These are phyloP conservation scores for Thereva unica DNA, from an alignment of 2,888 invertebrate genomes.

Conservation along the genomic window DNA sequence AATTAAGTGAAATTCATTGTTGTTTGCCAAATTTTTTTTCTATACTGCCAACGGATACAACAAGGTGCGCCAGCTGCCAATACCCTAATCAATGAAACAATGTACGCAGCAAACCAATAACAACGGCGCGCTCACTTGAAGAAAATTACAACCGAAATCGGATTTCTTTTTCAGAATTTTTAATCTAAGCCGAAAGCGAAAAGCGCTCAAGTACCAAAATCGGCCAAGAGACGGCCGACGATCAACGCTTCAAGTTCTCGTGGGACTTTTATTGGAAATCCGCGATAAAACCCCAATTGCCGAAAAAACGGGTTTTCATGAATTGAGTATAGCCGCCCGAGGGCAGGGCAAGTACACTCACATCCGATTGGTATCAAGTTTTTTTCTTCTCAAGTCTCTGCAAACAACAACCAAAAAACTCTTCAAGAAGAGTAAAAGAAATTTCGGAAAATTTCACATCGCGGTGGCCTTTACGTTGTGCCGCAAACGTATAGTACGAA, in stretches of 20 bases:
- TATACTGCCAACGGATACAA: too few species aligned
- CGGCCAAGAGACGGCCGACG: too few species aligned
- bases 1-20: too few species aligned
- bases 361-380: constrained; percentile 23
- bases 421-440: constrained; percentile 5
- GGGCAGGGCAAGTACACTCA: constrained; percentile 15
- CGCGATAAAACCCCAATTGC: constrained; percentile 21
- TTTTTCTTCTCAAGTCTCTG: constrained; percentile 16
- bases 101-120: too few species aligned
- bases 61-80: too few species aligned
- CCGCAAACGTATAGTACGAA: constrained; percentile 1
- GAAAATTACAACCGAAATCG: too few species aligned
- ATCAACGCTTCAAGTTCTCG: background rate
- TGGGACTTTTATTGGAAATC: background rate
- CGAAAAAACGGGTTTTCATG: constrained; percentile 23
- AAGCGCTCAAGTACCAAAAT: background rate
- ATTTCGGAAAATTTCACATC: constrained; percentile 29
- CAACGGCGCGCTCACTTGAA: too few species aligned
- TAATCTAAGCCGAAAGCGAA: constrained; percentile 7
- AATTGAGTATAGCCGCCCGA: background rate
- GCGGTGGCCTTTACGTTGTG: constrained; percentile 7
- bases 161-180: too few species aligned
- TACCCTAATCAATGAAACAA: too few species aligned
- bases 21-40: too few species aligned
- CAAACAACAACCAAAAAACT: too few species aligned